phyloP scores from a whole-genome alignment of 2,113 vertebrate species.

The Pagrus major region DNA sequence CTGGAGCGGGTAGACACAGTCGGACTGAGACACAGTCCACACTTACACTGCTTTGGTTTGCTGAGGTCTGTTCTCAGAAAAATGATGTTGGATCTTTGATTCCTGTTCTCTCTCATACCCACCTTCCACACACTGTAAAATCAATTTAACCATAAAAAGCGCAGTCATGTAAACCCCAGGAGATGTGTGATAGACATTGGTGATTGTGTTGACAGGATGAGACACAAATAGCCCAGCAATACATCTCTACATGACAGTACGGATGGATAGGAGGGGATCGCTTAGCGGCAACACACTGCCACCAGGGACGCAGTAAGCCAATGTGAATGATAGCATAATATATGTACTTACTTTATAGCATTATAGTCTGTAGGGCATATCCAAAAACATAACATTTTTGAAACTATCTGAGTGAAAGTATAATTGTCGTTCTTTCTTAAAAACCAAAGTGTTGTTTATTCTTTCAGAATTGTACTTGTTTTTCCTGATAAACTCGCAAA shows the following conservation, averaged over 20 bases:
- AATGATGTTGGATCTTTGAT: background rate
- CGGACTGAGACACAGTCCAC: background rate
- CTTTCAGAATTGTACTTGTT: background rate
- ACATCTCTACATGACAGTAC: slow-evolving; percentile 29
- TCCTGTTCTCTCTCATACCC: background rate
- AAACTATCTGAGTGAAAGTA: background rate
- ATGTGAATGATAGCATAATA: slow-evolving; percentile 25
- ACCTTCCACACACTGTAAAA: background rate
- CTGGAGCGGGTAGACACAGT: background rate
- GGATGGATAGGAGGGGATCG: slow-evolving; percentile 42
- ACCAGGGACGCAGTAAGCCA: slow-evolving; percentile 9
- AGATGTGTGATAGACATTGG: slow-evolving; percentile 34
- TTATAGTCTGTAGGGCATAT: slow-evolving; percentile 14
- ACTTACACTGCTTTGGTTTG: slow-evolving; percentile 6
- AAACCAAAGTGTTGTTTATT: slow-evolving; percentile 19
- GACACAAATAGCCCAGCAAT: slow-evolving; percentile 43
- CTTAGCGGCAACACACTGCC: slow-evolving; percentile 32
- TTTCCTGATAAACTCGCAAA: background rate
- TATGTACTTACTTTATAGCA: slow-evolving; percentile 17
- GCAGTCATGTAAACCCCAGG: slow-evolving; percentile 1
- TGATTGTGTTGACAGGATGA: slow-evolving; percentile 24
- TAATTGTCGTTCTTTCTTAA: slow-evolving; percentile 6
- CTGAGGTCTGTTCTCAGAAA: slow-evolving; percentile 2
- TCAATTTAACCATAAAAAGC: slow-evolving; percentile 13
- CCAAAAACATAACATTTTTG: background rate